Percentiles rank a stretch among this genome's conserved stretches.
These are phyloP conservation scores for Chaenogobius annularis DNA, from an alignment of 2,113 vertebrate genomes.

Conservation along the genomic window DNA sequence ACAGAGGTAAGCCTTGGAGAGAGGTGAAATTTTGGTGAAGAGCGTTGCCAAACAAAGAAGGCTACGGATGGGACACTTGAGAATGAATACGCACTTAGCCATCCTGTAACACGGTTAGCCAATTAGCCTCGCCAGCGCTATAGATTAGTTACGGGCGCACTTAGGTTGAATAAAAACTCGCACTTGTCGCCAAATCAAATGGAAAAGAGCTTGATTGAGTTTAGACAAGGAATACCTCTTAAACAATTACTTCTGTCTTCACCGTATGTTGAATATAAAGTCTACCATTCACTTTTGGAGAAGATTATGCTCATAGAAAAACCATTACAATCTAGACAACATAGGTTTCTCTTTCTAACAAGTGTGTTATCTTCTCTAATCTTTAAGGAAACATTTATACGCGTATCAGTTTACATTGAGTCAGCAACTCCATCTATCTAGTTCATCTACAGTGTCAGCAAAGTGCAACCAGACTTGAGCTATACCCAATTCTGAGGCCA, in stretches of 20 bases:
- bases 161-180: slow-evolving; percentile 44
- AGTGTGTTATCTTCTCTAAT: slow-evolving; percentile 13
- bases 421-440: slow-evolving; percentile 26
- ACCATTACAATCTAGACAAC: slow-evolving; percentile 36
- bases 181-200: slow-evolving; percentile 43
- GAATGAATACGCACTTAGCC: slow-evolving; percentile 52
- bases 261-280: slow-evolving; percentile 26
- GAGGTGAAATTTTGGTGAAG: slow-evolving; percentile 50
- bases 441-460: slow-evolving; percentile 22
- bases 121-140: slow-evolving; percentile 53
- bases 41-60: slow-evolving; percentile 5
- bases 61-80: slow-evolving; percentile 52
- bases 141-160: slow-evolving; percentile 61
- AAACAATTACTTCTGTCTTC: slow-evolving; percentile 50
- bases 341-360: background rate
- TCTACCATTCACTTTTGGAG: slow-evolving; percentile 46
- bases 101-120: slow-evolving; percentile 55
- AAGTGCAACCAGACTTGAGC: slow-evolving; percentile 24
- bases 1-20: slow-evolving; percentile 11
- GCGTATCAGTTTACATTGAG: slow-evolving; percentile 44
- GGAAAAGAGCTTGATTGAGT: slow-evolving; percentile 71
- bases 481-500: slow-evolving; percentile 44
- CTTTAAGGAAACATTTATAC: slow-evolving; percentile 36
- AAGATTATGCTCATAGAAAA: slow-evolving; percentile 25
- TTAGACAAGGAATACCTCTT: slow-evolving; percentile 52